Evolutionary conservation across 2,888 invertebrate genomes (phyloP), one percentile per base, ranked within the genome.

Genomic region (Eupithecia inturbata): DNA sequence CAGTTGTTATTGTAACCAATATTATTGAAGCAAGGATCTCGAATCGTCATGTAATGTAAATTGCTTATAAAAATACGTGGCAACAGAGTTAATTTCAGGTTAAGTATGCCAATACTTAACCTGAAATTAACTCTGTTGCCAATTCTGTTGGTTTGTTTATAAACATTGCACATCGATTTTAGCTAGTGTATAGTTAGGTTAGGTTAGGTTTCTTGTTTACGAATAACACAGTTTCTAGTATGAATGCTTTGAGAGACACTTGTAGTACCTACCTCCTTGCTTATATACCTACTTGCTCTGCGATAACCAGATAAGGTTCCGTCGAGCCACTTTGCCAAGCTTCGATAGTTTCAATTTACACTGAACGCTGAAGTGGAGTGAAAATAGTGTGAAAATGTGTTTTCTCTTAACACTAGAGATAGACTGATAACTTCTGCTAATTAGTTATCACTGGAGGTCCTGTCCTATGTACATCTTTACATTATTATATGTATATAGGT

Each of bases 301-400:
- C 36, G 64, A 36, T 71, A 71, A 66, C 71, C 57, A 57, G 53
- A 57, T 71, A 39, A 71, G 66, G 39, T 57, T 70, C 70, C 70
- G 22, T 33, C 22, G 49, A 53, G 71, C 53, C 28, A 66, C 66
- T 64, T 70, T 49, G 28, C 71, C 33, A 57, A 53, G 66, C 71
- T 53, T 66, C 36, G 36, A 36, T 57, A 71, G 39, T 53, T 71
- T 66, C 71, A 71, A 63, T 71, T 57, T 66, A 31, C 64, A 36
- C 49, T 31, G 31, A 53, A 70, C 63, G 33, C 60, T 31, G 62
- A 62, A 62, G 62, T 62, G 62, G 62, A 49, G 26, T 36, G 49
- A 49, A 64, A 64, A 49, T 70, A 68, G n/a, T 57, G 53, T 68
- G 28, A 68, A 49, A 12, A 22, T 16, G 28, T 28, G 62, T 62